phyloP scores from a whole-genome alignment of 2,888 invertebrate species.

The Trichopoda pennipes region DNA sequence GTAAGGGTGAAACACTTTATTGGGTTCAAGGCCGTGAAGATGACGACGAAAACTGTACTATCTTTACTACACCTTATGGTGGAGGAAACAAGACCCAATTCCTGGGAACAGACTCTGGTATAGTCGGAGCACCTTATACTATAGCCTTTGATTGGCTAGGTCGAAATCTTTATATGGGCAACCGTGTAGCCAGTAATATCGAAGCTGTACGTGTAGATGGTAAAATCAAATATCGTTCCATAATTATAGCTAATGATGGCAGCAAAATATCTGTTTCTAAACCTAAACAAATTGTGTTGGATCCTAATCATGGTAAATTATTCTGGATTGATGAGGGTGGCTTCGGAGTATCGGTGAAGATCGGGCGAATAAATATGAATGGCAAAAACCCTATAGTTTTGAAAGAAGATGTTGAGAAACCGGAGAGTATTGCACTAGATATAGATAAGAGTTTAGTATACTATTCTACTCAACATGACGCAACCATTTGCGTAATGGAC shows the following conservation, averaged over 20 bases:
- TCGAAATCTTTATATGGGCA: slow-evolving; percentile 95
- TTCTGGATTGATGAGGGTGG: slow-evolving; percentile 99
- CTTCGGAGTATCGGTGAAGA: slow-evolving; percentile 92
- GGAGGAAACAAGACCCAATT: slow-evolving; percentile 93
- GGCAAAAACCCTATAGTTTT: slow-evolving; percentile 90
- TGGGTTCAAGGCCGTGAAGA: slow-evolving; percentile 92
- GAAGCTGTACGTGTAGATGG: slow-evolving; percentile 94
- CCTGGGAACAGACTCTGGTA: slow-evolving; percentile 90
- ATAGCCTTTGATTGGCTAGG: slow-evolving; percentile 99
- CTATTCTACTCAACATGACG: slow-evolving; percentile 91
- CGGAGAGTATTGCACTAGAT: slow-evolving; percentile 93
- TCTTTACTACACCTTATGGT: slow-evolving; percentile 90
- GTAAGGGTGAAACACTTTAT: slow-evolving; percentile 90
- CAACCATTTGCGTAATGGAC: slow-evolving; percentile 86
- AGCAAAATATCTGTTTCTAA: slow-evolving; percentile 91
- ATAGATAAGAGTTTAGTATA: slow-evolving; percentile 91
- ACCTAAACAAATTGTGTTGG: slow-evolving; percentile 93
- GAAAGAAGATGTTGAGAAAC: slow-evolving; percentile 86
- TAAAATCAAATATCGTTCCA: slow-evolving; percentile 89
- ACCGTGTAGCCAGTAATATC: slow-evolving; percentile 93
- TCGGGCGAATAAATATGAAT: slow-evolving; percentile 96
- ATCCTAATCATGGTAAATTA: slow-evolving; percentile 95
- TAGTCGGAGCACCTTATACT: slow-evolving; percentile 94
- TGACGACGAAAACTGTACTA: slow-evolving; percentile 91
- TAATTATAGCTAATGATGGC: slow-evolving; percentile 95